Evolutionary conservation across 2,113 vertebrate genomes (phyloP).

Genomic region (Phasianus colchicus): DNA sequence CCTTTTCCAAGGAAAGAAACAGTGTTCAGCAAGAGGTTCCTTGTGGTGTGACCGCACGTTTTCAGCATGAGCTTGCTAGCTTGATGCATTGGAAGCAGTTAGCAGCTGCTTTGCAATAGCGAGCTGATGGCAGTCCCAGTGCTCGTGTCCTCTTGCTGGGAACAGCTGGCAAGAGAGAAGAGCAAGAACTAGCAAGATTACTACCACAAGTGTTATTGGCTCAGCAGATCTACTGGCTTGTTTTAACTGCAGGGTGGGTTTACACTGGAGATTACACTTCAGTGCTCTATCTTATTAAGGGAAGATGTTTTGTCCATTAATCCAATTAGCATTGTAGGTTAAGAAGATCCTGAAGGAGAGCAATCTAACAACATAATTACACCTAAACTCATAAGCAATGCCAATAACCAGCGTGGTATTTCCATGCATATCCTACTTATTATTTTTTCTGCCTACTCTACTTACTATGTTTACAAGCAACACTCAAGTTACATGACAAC

Average conservation of each 20-base stretch:
- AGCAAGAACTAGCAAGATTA: background rate
- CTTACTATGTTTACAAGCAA: slow-evolving; percentile 13
- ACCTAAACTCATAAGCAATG: background rate
- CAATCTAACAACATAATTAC: background rate
- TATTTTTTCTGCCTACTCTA: background rate
- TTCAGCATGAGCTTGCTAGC: background rate
- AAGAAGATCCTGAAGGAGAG: slow-evolving; percentile 7
- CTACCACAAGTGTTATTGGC: background rate
- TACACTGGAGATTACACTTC: slow-evolving; percentile 25
- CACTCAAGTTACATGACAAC: background rate
- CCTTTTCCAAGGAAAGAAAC: background rate
- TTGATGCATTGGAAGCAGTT: slow-evolving; percentile 18
- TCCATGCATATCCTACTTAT: slow-evolving; percentile 8
- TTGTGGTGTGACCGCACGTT: background rate
- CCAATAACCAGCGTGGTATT: background rate
- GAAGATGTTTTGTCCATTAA: slow-evolving; percentile 68
- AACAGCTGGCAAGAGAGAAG: background rate
- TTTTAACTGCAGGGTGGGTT: slow-evolving; percentile 31
- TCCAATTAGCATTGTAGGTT: slow-evolving; percentile 32
- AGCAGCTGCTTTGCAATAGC: background rate
- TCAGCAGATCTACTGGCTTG: background rate
- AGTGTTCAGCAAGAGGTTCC: background rate
- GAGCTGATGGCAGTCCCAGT: slow-evolving; percentile 12
- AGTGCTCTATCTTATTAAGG: slow-evolving; percentile 51
- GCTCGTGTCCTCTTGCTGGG: background rate